Evolutionary conservation across 2,113 vertebrate species (phyloP).

Genomic region (Prunella himalayana): DNA sequence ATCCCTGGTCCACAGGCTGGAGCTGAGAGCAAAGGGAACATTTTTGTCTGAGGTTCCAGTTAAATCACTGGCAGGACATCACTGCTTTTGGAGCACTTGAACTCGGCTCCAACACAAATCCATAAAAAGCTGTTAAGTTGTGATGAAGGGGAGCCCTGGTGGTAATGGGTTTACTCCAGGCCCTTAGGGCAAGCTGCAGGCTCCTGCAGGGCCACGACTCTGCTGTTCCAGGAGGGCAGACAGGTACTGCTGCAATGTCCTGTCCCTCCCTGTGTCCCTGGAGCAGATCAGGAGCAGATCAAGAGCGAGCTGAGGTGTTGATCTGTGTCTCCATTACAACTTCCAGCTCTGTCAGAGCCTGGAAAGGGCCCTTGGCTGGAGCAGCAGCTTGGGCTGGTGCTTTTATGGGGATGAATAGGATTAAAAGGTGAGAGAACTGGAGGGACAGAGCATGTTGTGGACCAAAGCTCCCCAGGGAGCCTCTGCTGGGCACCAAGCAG

Average conservation of each 20-base stretch:
- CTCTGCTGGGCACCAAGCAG: background rate
- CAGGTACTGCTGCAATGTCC: background rate
- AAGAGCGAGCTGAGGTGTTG: background rate
- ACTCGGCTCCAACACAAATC: conserved; percentile 62
- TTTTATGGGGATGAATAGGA: background rate
- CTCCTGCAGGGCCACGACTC: background rate
- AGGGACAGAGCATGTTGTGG: background rate
- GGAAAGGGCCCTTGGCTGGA: background rate
- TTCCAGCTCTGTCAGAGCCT: background rate
- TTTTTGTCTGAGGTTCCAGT: conserved; percentile 33
- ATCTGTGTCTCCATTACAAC: background rate
- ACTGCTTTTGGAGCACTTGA: conserved; percentile 44
- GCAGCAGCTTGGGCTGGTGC: background rate
- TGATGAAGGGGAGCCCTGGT: background rate
- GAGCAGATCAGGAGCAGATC: background rate
- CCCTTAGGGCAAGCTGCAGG: background rate
- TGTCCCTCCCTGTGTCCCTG: accelerated
- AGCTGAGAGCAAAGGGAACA: conserved; percentile 42
- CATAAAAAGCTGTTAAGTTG: conserved; percentile 60
- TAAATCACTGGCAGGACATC: conserved; percentile 63
- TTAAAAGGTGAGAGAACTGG: conserved; percentile 6
- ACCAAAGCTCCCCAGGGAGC: background rate
- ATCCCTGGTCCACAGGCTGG: background rate
- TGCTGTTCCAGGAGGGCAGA: background rate
- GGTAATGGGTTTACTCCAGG: background rate